Percentiles rank a stretch among this genome's conserved stretches.
These are phyloP conservation scores for Dichetophora obliterata DNA, from an alignment of 2,888 invertebrate species.

Conservation along the genomic window DNA sequence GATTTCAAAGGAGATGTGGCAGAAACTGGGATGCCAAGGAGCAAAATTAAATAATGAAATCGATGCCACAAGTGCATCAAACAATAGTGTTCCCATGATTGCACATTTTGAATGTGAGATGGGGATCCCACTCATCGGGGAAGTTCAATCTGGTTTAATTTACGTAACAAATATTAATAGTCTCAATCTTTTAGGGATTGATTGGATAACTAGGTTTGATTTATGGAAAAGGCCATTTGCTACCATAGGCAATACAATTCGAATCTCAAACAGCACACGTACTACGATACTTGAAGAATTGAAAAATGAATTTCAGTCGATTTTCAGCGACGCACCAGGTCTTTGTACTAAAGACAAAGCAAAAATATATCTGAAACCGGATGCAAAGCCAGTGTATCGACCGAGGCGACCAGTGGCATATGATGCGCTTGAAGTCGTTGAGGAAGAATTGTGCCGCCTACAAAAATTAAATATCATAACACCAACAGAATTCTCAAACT, in stretches of 20 bases:
- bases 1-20: no score
- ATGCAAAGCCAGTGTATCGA: conserved; percentile 32
- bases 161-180: not conserved
- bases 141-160: not conserved
- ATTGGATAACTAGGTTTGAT: no score
- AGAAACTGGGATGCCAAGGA: no score
- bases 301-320: conserved; percentile 6
- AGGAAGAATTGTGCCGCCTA: conserved; percentile 41
- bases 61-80: not conserved
- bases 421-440: conserved; percentile 41
- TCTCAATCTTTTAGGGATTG: no score
- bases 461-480: conserved; percentile 41
- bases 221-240: no score
- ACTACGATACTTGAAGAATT: not conserved
- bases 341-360: not conserved
- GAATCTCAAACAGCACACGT: no score
- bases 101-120: not conserved
- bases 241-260: no score
- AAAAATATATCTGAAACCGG: not conserved
- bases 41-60: no score
- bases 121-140: not conserved
- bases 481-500: conserved; percentile 43
- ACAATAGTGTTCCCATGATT: not conserved
- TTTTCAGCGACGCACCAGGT: conserved; percentile 7
- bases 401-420: conserved; percentile 47